These are phyloP conservation scores for Episyrphus balteatus DNA, from an alignment of 1,140 invertebrate genomes.

Conservation along the genomic window DNA sequence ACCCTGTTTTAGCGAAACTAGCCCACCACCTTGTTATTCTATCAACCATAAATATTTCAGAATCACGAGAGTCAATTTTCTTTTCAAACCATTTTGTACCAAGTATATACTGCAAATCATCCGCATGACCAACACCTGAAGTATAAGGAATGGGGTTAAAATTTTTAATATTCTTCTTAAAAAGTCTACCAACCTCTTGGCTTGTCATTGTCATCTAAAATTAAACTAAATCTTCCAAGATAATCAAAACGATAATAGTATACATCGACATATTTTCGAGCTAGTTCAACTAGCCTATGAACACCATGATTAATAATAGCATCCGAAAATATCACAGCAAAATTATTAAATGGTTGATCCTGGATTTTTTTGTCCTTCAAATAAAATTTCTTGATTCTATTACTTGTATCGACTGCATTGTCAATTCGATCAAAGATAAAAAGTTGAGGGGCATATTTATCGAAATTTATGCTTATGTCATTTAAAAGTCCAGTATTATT, in stretches of 20 bases:
- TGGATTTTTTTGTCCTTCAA: slow-evolving; percentile 3
- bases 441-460: slow-evolving; percentile 22
- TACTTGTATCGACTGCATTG: not conserved
- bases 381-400: slow-evolving; percentile 14
- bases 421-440: slow-evolving; percentile 24
- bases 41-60: slow-evolving; percentile 27
- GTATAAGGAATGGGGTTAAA: too few species aligned
- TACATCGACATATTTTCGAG: slow-evolving; percentile 35
- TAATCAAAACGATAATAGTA: slow-evolving; percentile 43
- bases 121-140: slow-evolving; percentile 46
- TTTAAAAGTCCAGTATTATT: slow-evolving; percentile 16
- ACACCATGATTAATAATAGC: slow-evolving; percentile 38
- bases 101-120: slow-evolving; percentile 52
- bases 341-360: slow-evolving; percentile 7
- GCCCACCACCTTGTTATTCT: slow-evolving; percentile 17
- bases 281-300: slow-evolving; percentile 38
- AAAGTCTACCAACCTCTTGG: slow-evolving; percentile 6
- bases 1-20: slow-evolving; percentile 21
- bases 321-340: slow-evolving; percentile 36
- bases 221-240: slow-evolving; percentile 12
- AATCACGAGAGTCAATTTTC: not conserved
- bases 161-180: too few species aligned
- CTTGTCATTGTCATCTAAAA: slow-evolving; percentile 3
- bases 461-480: slow-evolving; percentile 17
- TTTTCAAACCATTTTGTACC: slow-evolving; percentile 38